A percentile compares a stretch with the other conserved stretches of the same genome.
Evolutionary conservation across 2,113 vertebrate genomes (phyloP).

Genomic region (Upupa epops): DNA sequence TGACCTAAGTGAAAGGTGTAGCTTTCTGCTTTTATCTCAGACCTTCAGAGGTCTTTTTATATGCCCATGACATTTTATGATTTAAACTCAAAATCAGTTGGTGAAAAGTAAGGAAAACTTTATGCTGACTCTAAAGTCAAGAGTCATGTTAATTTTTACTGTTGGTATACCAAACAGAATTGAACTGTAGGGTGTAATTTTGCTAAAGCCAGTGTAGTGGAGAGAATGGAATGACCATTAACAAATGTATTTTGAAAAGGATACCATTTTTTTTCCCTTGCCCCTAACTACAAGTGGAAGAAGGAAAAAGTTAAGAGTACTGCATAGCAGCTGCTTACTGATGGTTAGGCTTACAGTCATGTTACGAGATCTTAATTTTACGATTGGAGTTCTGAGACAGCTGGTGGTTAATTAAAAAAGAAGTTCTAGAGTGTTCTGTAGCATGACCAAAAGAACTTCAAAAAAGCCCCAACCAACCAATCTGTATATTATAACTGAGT

Average conservation of each 20-base stretch:
- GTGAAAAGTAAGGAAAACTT: neutral
- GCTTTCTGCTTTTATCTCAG: neutral
- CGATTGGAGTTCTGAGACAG: neutral
- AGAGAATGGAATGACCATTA: neutral
- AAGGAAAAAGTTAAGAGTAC: neutral
- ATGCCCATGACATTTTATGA: neutral
- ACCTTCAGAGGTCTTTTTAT: neutral
- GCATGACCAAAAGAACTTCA: neutral
- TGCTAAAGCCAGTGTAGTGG: neutral
- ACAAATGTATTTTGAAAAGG: neutral
- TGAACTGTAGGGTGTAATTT: neutral
- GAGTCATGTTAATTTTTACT: neutral
- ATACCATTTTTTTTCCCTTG: neutral
- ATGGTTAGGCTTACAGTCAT: neutral
- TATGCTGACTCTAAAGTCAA: neutral
- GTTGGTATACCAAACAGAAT: neutral
- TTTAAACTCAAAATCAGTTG: neutral
- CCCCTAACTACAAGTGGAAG: slow-evolving; percentile 34
- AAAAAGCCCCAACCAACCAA: neutral
- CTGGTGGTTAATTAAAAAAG: neutral
- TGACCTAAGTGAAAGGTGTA: neutral
- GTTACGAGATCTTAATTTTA: neutral
- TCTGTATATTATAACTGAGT: neutral
- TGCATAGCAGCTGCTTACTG: neutral
- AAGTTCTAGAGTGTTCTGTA: neutral